Evolutionary conservation across 2,888 invertebrate species (phyloP).

Genomic region (Idaea aversata): DNA sequence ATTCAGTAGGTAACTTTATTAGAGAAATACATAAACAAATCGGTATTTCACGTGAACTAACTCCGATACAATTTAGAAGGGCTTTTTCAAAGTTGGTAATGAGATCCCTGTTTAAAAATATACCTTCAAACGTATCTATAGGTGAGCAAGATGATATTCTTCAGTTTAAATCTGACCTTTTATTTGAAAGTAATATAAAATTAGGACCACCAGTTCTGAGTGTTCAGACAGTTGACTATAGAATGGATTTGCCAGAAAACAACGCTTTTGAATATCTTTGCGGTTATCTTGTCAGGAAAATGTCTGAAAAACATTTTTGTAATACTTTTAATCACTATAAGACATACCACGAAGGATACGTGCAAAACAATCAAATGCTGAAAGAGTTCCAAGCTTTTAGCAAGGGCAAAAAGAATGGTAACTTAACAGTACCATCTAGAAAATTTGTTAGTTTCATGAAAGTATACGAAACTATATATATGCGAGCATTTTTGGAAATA

Average conservation of each 20-base stretch:
- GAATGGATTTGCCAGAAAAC: neutral
- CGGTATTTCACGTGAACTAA: neutral
- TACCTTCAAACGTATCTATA: neutral
- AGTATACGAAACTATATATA: neutral
- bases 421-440: neutral
- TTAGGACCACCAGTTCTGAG: neutral
- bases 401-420: neutral
- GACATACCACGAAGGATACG: neutral
- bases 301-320: neutral
- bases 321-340: neutral
- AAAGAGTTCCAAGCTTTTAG: neutral
- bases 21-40: neutral
- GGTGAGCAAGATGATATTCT: neutral
- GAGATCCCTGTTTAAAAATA: neutral
- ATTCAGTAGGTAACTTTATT: neutral
- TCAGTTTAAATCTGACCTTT: neutral
- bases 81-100: neutral
- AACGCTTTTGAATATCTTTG: neutral
- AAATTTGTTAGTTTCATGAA: neutral
- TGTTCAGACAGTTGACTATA: neutral
- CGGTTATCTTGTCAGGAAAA: neutral
- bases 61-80: neutral
- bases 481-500: neutral
- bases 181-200: neutral
- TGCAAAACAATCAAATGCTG: neutral